These are phyloP conservation scores for Panopea generosa DNA, from an alignment of 2,888 invertebrate species.

Conservation along the genomic window DNA sequence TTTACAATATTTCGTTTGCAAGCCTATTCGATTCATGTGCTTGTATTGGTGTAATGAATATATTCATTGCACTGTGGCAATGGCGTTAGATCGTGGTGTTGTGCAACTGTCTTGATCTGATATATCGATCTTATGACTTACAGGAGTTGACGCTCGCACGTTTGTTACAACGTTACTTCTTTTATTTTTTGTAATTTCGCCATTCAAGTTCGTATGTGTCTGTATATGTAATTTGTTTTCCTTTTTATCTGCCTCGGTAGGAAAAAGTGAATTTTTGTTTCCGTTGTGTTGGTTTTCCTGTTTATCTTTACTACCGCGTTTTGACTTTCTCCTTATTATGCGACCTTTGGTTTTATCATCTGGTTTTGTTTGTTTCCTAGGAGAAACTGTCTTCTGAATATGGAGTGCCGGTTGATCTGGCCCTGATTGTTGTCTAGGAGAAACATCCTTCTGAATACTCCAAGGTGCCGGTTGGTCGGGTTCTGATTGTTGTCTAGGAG, in stretches of 20 bases:
- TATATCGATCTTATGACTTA: conserved; percentile 31
- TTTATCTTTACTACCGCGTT: neutral
- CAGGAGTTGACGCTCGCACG: conserved; percentile 32
- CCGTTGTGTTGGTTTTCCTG: neutral
- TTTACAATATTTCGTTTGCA: too few species aligned
- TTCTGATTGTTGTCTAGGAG: neutral
- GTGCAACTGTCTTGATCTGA: conserved; percentile 14
- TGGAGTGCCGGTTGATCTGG: neutral
- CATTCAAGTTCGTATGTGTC: neutral
- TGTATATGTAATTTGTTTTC: too few species aligned
- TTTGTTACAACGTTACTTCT: neutral
- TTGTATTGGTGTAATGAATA: too few species aligned
- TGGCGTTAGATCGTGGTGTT: conserved; percentile 34
- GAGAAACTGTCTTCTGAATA: neutral
- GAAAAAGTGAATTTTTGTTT: neutral
- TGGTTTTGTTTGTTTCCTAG: neutral
- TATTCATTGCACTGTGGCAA: conserved; percentile 40
- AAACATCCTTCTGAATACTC: neutral
- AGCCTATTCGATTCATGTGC: too few species aligned
- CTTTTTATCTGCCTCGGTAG: neutral
- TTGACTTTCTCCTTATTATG: neutral
- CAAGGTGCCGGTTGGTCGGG: neutral
- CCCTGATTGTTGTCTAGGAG: neutral
- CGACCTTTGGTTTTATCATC: neutral
- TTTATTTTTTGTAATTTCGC: neutral